Evolutionary conservation across 2,888 invertebrate genomes (phyloP).

Genomic region (Marronus borbonicus): DNA sequence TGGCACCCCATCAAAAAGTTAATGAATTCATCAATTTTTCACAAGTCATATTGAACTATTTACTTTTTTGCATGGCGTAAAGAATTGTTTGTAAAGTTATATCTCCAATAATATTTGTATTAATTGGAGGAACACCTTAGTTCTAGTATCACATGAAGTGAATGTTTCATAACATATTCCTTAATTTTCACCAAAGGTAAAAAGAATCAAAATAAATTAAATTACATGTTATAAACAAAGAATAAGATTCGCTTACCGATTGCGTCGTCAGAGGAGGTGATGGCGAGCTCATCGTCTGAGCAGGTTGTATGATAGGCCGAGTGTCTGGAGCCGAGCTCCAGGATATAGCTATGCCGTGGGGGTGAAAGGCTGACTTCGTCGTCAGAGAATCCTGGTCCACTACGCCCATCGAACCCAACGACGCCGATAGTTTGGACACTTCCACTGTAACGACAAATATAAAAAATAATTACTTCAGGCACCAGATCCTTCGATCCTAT

Average conservation of each 20-base stretch:
- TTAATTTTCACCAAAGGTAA: no score
- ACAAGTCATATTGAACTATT: no score
- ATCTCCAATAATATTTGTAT: no score
- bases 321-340: conserved; percentile 76
- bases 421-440: conserved; percentile 74
- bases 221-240: no score
- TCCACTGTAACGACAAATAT: conserved; percentile 63
- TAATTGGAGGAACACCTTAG: no score
- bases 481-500: neutral
- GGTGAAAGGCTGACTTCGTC: conserved; percentile 83
- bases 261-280: conserved; percentile 70
- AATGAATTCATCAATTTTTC: no score
- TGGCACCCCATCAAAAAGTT: no score
- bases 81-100: no score
- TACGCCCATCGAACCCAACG: conserved; percentile 75
- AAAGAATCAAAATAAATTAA: no score
- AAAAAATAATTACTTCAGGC: neutral
- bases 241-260: conserved; percentile 60
- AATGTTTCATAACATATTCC: no score
- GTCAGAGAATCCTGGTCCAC: conserved; percentile 86
- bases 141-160: no score
- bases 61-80: no score
- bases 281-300: conserved; percentile 67
- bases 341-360: conserved; percentile 76
- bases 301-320: conserved; percentile 70